Percentiles rank a stretch among this genome's conserved stretches.
Conservation (phyloP, 2,113 vertebrate species). For the Hippocampus abdominalis region DNA sequence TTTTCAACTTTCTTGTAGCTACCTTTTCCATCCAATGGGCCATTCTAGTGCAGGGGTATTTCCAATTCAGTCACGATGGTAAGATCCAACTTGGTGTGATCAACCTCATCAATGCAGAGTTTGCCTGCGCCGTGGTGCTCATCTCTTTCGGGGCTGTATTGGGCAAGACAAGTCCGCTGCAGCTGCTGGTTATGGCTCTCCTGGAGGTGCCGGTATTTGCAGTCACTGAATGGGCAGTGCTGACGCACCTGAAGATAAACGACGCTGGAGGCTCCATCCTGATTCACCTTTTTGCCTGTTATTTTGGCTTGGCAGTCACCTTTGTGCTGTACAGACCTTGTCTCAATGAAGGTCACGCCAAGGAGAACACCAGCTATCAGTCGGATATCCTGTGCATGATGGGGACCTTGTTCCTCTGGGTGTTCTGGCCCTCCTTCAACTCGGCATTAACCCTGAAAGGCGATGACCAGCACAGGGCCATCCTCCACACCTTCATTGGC, state of each 20-base stretch:
- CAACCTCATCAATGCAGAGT: slow-evolving; percentile 78
- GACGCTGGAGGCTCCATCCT: slow-evolving; percentile 81
- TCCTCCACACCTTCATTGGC: slow-evolving; percentile 80
- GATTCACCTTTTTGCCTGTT: slow-evolving; percentile 82
- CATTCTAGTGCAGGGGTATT: slow-evolving; percentile 76
- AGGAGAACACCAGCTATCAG: slow-evolving; percentile 68
- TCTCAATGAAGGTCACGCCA: slow-evolving; percentile 53
- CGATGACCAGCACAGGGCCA: slow-evolving; percentile 76
- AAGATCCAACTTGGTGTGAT: slow-evolving; percentile 74
- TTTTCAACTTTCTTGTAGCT: slow-evolving; percentile 80
- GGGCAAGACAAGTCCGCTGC: slow-evolving; percentile 79
- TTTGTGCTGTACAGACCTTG: slow-evolving; percentile 71
- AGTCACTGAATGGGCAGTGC: slow-evolving; percentile 72
- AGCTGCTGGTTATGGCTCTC: slow-evolving; percentile 77
- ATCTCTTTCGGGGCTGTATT: slow-evolving; percentile 80
- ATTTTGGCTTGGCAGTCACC: slow-evolving; percentile 79
- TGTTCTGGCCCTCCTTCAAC: slow-evolving; percentile 86
- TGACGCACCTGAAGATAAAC: slow-evolving; percentile 69
- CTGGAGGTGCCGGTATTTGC: slow-evolving; percentile 76
- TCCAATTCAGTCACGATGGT: slow-evolving; percentile 69
- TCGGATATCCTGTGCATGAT: slow-evolving; percentile 76
- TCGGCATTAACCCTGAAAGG: slow-evolving; percentile 69
- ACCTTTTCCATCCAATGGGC: slow-evolving; percentile 82
- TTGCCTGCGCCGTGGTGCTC: slow-evolving; percentile 77
- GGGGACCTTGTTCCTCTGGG: slow-evolving; percentile 82